Conservation (phyloP, 2,113 vertebrate genomes). For the Mohoua ochrocephala region DNA sequence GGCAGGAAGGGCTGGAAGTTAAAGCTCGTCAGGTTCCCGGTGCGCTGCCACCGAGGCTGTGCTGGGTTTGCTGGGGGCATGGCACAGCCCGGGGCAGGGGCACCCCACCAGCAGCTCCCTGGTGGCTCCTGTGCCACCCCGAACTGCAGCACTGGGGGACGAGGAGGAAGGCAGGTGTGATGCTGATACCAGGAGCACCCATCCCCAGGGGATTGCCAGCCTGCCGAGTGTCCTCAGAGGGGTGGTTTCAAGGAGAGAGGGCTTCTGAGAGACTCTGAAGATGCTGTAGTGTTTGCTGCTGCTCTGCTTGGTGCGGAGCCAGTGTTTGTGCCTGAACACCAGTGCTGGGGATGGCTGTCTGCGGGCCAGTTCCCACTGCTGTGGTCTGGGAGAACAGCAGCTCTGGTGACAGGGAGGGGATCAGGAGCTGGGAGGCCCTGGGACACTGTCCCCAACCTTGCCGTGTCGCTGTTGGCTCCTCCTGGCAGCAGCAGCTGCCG, state of each 20-base stretch:
- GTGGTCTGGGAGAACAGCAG: too few species aligned
- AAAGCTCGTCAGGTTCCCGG: background rate
- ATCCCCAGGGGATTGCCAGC: background rate
- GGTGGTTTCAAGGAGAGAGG: too few species aligned
- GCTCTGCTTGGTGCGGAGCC: background rate
- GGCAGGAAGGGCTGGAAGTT: background rate
- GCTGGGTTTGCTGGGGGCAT: background rate
- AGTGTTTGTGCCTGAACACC: too few species aligned
- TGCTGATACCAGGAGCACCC: background rate
- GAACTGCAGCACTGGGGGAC: accelerated
- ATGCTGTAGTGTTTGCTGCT: accelerated
- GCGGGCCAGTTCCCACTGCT: too few species aligned
- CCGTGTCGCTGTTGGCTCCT: accelerated
- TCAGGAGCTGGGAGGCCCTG: background rate
- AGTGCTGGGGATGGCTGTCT: background rate
- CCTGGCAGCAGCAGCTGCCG: background rate
- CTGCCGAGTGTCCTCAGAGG: accelerated
- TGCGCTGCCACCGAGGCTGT: accelerated
- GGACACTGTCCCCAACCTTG: background rate
- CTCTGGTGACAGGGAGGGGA: background rate
- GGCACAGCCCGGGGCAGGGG: background rate
- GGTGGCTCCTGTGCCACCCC: background rate
- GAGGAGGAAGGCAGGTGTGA: background rate
- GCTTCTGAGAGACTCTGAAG: background rate
- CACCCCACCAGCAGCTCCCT: background rate